Evolutionary conservation across 2,797 vertebrate genomes (phyloP), one percentile per base, ranked within the genome.

Genomic region (Pangasius sanitwongsei): DNA sequence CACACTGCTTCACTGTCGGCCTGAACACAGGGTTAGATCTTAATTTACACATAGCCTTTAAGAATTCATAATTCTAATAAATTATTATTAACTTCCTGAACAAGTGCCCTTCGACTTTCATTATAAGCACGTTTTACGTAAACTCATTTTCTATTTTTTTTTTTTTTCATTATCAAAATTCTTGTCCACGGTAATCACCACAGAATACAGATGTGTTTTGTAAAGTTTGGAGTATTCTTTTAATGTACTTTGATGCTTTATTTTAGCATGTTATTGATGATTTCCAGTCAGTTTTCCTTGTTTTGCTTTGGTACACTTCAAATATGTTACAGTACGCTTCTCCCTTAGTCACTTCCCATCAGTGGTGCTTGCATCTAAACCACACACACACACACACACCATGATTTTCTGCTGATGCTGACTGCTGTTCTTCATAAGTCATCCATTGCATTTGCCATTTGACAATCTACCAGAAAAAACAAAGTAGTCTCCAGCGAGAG

Each of bases 401-500:
- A 18, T 0, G 6, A 18, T 65, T 48, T 55, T 67, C 44, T 84
- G 78, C 69, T 84, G 70, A 67, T 77, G 31, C 77, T 86, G 20
- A 86, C 65, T 75, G 16, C 41, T 82, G 53, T 53, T 41, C 57
- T 75, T 86, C n/a, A 86, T 89, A 74, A 89, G 78, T 11, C 31
- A 74, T 89, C 59, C 78, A 83, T 55, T 63, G 50, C 67, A 55
- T 86, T 70, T 53, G 9, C 67, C 48, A 63, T 88, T 53, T 83
- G 67, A 86, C 88, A 75, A 59, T 53, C 48, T 74, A 67, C 77
- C 50, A 89, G 69, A 83, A 89, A 86, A 75, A 70, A 77, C 75
- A 61, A 89, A 86, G 50, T 44, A 18, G 85, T 88, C 78, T 70
- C 78, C 85, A 41, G 78, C 2, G 86, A 87, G 80, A 72, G 50